These are phyloP conservation scores for Eriocheir sinensis DNA, from an alignment of 1,140 invertebrate species.

Conservation along the genomic window DNA sequence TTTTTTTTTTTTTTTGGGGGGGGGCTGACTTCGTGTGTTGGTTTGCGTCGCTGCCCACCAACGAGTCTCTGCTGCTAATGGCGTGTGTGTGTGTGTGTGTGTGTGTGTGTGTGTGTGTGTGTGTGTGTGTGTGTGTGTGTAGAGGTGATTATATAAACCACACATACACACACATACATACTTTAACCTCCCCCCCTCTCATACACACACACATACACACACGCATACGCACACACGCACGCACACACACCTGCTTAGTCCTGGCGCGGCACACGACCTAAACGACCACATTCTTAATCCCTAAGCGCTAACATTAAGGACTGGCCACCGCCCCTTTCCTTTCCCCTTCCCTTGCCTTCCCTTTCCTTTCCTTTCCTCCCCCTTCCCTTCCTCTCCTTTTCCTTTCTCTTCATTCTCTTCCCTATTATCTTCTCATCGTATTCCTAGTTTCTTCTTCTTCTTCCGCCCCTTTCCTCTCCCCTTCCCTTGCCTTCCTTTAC, in stretches of 20 bases:
- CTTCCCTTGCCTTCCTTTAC: background rate
- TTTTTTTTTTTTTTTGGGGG: too few species aligned
- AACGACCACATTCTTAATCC: conserved; percentile 24
- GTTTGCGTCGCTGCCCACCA: too few species aligned
- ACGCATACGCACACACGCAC: conserved; percentile 20
- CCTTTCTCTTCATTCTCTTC: background rate
- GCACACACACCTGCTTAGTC: background rate
- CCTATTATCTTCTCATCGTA: too few species aligned
- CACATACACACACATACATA: background rate
- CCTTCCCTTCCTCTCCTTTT: background rate
- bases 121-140: too few species aligned
- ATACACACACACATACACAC: conserved; percentile 23
- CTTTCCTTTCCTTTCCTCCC: too few species aligned
- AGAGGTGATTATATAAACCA: background rate
- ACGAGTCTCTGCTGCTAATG: too few species aligned
- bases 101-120: too few species aligned
- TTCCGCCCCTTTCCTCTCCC: background rate
- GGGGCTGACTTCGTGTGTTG: too few species aligned
- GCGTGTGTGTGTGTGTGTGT: too few species aligned
- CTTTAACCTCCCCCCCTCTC: too few species aligned
- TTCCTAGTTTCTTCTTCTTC: too few species aligned
- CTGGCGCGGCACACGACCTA: background rate
- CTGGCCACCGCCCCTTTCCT: background rate
- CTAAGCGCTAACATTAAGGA: conserved; percentile 24
- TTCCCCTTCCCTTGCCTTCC: background rate